Evolutionary conservation across 2,888 invertebrate genomes (phyloP).

Genomic region (Malthinus flaveolus): DNA sequence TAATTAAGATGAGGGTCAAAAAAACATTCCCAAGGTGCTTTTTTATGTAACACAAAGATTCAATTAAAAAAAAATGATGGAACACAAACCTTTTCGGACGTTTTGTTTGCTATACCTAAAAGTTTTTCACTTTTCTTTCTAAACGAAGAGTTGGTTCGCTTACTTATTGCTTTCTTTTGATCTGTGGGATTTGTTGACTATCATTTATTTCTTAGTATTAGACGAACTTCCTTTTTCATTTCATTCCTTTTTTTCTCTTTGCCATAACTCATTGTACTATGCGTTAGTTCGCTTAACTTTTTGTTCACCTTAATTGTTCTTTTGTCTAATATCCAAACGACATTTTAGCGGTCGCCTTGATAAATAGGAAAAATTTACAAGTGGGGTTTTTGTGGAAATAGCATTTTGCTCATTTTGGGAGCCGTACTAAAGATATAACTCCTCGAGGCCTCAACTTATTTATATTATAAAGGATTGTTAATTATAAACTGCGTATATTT

Average conservation of each 20-base stretch:
- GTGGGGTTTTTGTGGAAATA: background rate
- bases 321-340: constrained; percentile 21
- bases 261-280: constrained; percentile 11
- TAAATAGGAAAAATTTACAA: constrained; percentile 7
- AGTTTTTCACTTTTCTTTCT: constrained; percentile 25
- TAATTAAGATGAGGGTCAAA: too few relatives aligned
- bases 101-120: constrained; percentile 20
- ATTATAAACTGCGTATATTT: too few relatives aligned
- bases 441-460: too few relatives aligned
- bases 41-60: background rate
- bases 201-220: constrained; percentile 25
- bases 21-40: too few relatives aligned
- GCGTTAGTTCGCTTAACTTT: constrained; percentile 13
- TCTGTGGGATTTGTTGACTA: constrained; percentile 27
- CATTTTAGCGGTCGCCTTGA: constrained; percentile 6
- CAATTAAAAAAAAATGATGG: background rate
- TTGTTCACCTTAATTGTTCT: constrained; percentile 19
- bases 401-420: too few relatives aligned
- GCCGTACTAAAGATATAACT: too few relatives aligned
- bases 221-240: constrained; percentile 20
- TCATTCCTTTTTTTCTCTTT: constrained; percentile 13
- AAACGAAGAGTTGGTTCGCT: constrained; percentile 22
- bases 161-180: constrained; percentile 29
- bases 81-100: background rate
- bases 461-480: too few relatives aligned